Base-by-base conservation (phyloP, 2,113 vertebrate species). In the Megaleporinus macrocephalus region DNA sequence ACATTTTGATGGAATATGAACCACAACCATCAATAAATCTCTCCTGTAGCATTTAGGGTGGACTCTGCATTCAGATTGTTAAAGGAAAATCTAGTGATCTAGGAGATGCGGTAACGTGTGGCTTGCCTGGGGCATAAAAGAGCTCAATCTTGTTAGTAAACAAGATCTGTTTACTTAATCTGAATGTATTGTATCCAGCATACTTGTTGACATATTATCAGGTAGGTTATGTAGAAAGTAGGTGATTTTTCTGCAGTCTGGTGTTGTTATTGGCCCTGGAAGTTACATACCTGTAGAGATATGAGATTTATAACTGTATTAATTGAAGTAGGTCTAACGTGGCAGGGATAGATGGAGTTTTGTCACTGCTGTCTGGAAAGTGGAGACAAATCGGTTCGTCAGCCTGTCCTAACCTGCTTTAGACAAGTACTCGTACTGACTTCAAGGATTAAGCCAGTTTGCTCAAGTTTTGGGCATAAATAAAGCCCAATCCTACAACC, bases 321-420 rank as follows among this genome's bases (percentile, higher is more conserved):
- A 92, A 92, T 89, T 92, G 85, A 92, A 92, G 90, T 90, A 89
- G 86, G 18, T 44, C 66, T 61, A 59, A 57, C 69, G 85, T 88
- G 83, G 85, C 86, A 49, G 85, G 84, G 85, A 83, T 86, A 88
- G 89, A 87, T 86, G 86, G 73, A 84, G 9, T 44, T 75, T 82
- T 36, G 83, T 33, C 79, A 73, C 82, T 76, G 75, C 53, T 76
- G 81, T 79, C 84, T 89, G 88, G 90, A 84, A 83, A 61, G 77
- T 88, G 86, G 86, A 90, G 86, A 89, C 72, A 79, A 76, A 86
- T 87, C 73, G 36, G 71, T 89, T 83, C 79, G 83, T 83, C 85
- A 76, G 76, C 83, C 86, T 88, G 85, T 81, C 87, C 88, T 85
- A 86, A 86, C 90, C 89, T 89, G 85, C 84, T 89, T 88, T 73